phyloP scores from a whole-genome alignment of 1,140 invertebrate species.

The Zaprionus nigranus region DNA sequence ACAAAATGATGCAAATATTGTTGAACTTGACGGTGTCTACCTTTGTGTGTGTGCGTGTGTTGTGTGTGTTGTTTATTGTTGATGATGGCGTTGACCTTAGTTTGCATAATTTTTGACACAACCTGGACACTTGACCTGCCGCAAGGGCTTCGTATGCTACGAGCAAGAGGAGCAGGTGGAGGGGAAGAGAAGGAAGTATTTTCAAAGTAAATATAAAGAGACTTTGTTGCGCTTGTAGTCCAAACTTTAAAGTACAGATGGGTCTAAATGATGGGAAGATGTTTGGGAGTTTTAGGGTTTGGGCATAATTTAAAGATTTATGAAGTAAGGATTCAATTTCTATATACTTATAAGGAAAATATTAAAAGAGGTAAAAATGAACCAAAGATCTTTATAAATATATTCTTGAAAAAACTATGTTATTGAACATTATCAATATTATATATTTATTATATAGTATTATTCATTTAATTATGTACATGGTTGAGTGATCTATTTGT shows the following conservation, averaged over 20 bases:
- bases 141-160: conserved; percentile 30
- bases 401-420: too few species aligned
- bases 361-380: not conserved
- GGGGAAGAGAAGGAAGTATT: not conserved
- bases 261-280: not conserved
- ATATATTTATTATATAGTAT: too few species aligned
- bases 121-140: conserved; percentile 71
- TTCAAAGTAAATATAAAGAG: not conserved
- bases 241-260: not conserved
- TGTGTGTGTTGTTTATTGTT: conserved; percentile 26
- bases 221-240: not conserved
- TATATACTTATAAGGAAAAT: too few species aligned
- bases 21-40: conserved; percentile 45
- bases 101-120: conserved; percentile 77
- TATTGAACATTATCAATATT: too few species aligned
- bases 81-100: conserved; percentile 67
- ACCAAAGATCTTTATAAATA: too few species aligned
- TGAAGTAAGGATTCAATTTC: not conserved
- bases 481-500: too few species aligned
- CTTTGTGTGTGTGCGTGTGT: conserved; percentile 41
- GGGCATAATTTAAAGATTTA: not conserved
- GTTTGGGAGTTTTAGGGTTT: too few species aligned
- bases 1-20: conserved; percentile 75
- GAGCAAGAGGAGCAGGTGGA: not conserved
- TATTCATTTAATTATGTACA: too few species aligned